Percentiles rank a stretch among this genome's conserved stretches.
Conservation (phyloP, 2,113 vertebrate genomes). For the Dasypus novemcinctus region DNA sequence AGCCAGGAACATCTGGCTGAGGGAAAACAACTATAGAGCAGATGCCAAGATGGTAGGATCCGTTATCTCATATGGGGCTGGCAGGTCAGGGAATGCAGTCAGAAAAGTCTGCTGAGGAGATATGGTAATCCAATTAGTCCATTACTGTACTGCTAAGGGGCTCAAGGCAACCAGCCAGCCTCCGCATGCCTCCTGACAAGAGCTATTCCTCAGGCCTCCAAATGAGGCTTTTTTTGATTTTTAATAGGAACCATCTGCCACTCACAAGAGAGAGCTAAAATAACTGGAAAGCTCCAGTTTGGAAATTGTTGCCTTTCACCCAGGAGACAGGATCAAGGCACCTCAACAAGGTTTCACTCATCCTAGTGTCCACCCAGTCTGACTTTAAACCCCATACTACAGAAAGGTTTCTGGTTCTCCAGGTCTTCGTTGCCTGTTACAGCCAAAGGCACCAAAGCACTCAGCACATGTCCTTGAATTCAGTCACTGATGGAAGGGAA, state of each 20-base stretch:
- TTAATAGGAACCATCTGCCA: conserved; percentile 35
- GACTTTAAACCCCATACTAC: not conserved
- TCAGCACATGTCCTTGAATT: conserved; percentile 40
- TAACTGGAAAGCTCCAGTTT: conserved; percentile 41
- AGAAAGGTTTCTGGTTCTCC: conserved; percentile 49
- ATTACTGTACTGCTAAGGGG: conserved; percentile 19
- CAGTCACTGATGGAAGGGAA: not conserved
- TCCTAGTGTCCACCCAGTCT: not conserved
- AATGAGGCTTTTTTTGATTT: conserved; percentile 48
- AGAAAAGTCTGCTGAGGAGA: conserved; percentile 42
- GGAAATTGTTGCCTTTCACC: conserved; percentile 17
- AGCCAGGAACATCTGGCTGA: conserved; percentile 54
- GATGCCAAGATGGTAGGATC: conserved; percentile 13
- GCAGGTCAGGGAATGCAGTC: not conserved
- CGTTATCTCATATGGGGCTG: not conserved
- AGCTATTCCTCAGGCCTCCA: conserved; percentile 41
- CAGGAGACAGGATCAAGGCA: not conserved
- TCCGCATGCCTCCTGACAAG: not conserved
- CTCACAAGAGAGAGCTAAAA: not conserved
- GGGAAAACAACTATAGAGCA: not conserved
- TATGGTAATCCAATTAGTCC: not conserved
- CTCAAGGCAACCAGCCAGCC: not conserved
- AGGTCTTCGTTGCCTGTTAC: conserved; percentile 23
- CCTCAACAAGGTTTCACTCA: conserved; percentile 14
- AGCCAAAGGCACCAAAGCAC: not conserved